phyloP scores from a whole-genome alignment of 2,797 vertebrate genomes.

The Pogoniulus pusillus region DNA sequence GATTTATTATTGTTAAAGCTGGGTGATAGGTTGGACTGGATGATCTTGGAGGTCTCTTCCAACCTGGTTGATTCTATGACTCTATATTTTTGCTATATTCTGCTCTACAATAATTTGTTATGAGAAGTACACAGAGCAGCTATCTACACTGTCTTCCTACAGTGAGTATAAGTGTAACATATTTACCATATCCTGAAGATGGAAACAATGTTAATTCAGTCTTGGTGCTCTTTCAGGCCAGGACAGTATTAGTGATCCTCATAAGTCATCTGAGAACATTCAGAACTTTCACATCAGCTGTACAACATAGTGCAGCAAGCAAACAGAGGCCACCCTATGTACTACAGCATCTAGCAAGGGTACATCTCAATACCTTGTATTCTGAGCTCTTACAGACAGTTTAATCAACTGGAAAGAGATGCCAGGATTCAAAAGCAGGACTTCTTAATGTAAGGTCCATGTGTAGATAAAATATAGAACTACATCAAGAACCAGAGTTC shows the following conservation, averaged over 20 bases:
- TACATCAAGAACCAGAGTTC: neutral
- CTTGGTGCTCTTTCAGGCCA: neutral
- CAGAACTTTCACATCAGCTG: neutral
- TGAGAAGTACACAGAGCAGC: accelerated
- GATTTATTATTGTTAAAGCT: no score
- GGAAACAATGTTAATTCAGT: neutral
- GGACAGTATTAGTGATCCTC: neutral
- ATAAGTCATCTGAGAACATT: neutral
- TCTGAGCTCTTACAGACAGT: neutral
- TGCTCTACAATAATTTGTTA: neutral
- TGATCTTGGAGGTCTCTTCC: no score
- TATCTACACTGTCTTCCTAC: neutral
- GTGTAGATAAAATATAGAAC: neutral
- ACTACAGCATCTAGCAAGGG: neutral
- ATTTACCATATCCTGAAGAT: neutral
- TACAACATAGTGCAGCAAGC: neutral
- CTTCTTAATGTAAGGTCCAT: neutral
- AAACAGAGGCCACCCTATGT: neutral
- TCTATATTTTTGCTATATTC: accelerated
- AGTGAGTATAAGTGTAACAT: neutral
- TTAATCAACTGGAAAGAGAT: neutral
- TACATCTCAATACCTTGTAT: neutral
- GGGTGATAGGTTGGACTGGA: no score
- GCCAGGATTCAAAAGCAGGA: neutral
- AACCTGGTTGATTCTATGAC: no score